These are phyloP conservation scores for Eristalinus sepulchralis DNA, from an alignment of 2,888 invertebrate genomes.

Conservation along the genomic window DNA sequence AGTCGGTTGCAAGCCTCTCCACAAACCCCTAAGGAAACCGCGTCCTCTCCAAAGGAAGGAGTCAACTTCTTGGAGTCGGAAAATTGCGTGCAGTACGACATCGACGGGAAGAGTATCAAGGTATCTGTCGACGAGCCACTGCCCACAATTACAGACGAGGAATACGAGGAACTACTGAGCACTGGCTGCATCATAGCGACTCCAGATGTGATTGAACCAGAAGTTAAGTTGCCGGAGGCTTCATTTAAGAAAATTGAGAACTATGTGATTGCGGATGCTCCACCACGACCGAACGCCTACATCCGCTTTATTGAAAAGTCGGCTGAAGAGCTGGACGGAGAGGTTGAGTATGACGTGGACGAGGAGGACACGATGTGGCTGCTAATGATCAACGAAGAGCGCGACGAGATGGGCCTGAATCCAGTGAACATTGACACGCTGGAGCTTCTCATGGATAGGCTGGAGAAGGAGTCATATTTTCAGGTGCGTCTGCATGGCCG, in stretches of 20 bases:
- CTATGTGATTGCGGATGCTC: conserved; percentile 91
- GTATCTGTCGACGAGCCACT: conserved; percentile 85
- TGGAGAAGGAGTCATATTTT: conserved; percentile 99
- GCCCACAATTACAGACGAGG: conserved; percentile 87
- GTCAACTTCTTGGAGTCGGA: conserved; percentile 92
- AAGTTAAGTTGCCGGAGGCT: conserved; percentile 86
- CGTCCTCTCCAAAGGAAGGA: conserved; percentile 62
- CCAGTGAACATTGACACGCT: conserved; percentile 93
- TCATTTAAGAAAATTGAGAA: conserved; percentile 87
- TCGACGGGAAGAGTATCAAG: conserved; percentile 89
- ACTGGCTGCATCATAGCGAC: conserved; percentile 78
- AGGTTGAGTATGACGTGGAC: conserved; percentile 97
- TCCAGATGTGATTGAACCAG: conserved; percentile 80
- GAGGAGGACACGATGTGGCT: conserved; percentile 99
- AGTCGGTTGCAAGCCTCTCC: conserved; percentile 82
- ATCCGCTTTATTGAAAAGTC: conserved; percentile 97
- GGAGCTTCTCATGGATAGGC: conserved; percentile 97
- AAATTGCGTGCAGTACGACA: conserved; percentile 92
- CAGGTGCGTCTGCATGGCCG: conserved; percentile 82
- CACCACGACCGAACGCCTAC: conserved; percentile 92
- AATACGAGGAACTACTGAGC: conserved; percentile 80
- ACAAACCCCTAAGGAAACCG: conserved; percentile 78
- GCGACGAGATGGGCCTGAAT: conserved; percentile 87
- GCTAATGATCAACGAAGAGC: conserved; percentile 91
- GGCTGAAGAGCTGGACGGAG: conserved; percentile 95